Base-by-base conservation (phyloP, 2,888 invertebrate genomes). In the Drosophila anomelani region DNA sequence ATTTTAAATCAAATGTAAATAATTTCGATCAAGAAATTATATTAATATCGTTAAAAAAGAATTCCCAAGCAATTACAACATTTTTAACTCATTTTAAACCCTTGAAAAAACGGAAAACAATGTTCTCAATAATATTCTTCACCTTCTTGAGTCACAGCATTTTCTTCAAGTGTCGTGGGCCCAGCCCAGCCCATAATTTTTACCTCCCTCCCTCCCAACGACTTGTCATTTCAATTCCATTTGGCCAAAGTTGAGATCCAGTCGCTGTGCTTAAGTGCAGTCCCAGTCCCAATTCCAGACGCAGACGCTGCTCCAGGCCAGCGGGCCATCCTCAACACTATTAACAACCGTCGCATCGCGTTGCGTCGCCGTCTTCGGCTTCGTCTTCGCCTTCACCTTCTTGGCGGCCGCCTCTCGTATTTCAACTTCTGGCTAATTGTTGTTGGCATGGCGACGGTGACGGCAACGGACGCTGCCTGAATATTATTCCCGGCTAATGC, bases 221-320 rank as follows among this genome's bases (percentile, higher is more conserved):
- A 59, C 55, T 75, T 78, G 85, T 83, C 83, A 83, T 82, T 88
- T 69, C 80, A 60, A 64, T 72, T 79, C 80, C 80, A 85, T 79
- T 85, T 88, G 83, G 74, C 88, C 78, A 85, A 88, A 83, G 83
- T 83, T 88, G 80, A 80, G 83, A 69, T 79, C 49, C 77, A 85
- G 75, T 79, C 77, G 73, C 72, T 81, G 73, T 79, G 68, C 77
- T 85, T 81, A 85, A 87, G 82, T 85, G 79, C 79, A 73, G 61
- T 66, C 62, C 77, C 77, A 75, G 59, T 53, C 57, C 56, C 64
- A 55, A 20, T 29, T 38, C 51, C 61, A 53, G 39, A 29, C 49
- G 32, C 54, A 38, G 47, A 36, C 72, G 63, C 71, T 59, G 47
- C 49, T 63, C 44, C 62, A 59, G 56, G 49, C 57, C 60, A 69